Conservation (phyloP, 2,888 invertebrate species). For the Hololepta plana region DNA sequence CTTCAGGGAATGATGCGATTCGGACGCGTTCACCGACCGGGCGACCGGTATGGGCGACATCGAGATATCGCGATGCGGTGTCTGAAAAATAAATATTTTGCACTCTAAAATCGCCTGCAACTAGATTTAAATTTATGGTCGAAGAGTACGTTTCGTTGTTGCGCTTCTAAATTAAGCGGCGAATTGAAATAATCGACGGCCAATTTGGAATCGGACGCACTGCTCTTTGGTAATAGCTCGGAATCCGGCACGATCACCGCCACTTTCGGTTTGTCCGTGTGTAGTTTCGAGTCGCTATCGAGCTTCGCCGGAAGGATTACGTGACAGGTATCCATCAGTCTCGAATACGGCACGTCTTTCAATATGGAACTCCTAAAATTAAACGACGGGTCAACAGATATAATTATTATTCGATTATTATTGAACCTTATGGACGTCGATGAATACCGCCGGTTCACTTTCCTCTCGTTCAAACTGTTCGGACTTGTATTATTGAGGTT, state of each 20-base stretch:
- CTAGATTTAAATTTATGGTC: too few species aligned
- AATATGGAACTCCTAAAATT: slow-evolving; percentile 17
- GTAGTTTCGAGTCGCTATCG: slow-evolving; percentile 53
- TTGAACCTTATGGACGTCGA: slow-evolving; percentile 37
- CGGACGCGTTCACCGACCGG: slow-evolving; percentile 39
- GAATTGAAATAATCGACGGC: slow-evolving; percentile 56
- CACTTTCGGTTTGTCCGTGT: slow-evolving; percentile 22
- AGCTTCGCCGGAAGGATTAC: slow-evolving; percentile 33
- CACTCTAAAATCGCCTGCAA: too few species aligned
- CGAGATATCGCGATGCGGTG: too few species aligned
- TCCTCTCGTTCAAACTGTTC: slow-evolving; percentile 18
- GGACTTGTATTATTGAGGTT: slow-evolving; percentile 25
- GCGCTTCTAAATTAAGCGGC: slow-evolving; percentile 21
- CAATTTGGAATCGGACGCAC: slow-evolving; percentile 69
- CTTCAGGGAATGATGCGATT: slow-evolving; percentile 48
- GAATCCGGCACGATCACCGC: slow-evolving; percentile 27
- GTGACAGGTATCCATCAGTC: slow-evolving; percentile 51
- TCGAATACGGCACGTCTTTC: slow-evolving; percentile 60
- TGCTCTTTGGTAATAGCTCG: slow-evolving; percentile 50
- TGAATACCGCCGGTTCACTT: slow-evolving; percentile 38
- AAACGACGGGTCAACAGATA: slow-evolving; percentile 3
- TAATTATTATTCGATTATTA: slow-evolving; percentile 1
- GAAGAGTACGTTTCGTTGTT: too few species aligned
- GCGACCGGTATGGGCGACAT: slow-evolving; percentile 22
- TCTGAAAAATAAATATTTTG: too few species aligned